Percentiles rank a stretch among this genome's conserved stretches.
Conservation (phyloP, 2,113 vertebrate genomes). For the Chascanopsetta lugubris region DNA sequence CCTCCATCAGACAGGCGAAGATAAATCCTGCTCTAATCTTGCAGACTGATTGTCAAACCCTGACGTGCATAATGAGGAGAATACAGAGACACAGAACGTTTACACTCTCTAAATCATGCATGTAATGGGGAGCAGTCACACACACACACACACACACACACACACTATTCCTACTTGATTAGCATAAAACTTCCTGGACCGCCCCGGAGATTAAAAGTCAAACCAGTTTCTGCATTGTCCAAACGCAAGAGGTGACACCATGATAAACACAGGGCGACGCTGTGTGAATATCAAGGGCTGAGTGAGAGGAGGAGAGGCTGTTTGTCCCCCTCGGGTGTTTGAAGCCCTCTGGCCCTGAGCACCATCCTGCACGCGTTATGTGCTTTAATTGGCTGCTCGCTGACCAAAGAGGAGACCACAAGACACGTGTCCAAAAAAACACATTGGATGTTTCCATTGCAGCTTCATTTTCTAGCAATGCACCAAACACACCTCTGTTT, state of each 20-base stretch:
- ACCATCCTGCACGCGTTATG: too few relatives aligned
- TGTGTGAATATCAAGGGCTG: conserved; percentile 22
- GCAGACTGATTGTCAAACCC: conserved; percentile 6
- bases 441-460: too few relatives aligned
- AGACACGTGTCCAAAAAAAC: too few relatives aligned
- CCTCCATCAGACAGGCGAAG: conserved; percentile 19
- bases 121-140: background rate
- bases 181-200: background rate
- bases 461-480: too few relatives aligned
- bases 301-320: background rate
- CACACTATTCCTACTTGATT: background rate
- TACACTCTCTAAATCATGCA: conserved; percentile 17
- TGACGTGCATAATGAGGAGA: conserved; percentile 23
- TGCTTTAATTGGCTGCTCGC: too few relatives aligned
- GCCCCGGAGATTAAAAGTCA: conserved; percentile 5
- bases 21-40: conserved; percentile 29
- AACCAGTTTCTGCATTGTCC: conserved; percentile 7
- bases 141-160: too few relatives aligned
- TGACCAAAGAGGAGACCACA: too few relatives aligned
- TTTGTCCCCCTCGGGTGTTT: background rate
- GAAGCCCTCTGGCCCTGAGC: too few relatives aligned
- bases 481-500: too few relatives aligned
- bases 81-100: conserved; percentile 20
- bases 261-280: conserved; percentile 19
- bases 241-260: conserved; percentile 15